A percentile compares a stretch with the other conserved stretches of the same genome.
phyloP scores from a whole-genome alignment of 2,888 invertebrate species.

The Hydrotaea diabolus region DNA sequence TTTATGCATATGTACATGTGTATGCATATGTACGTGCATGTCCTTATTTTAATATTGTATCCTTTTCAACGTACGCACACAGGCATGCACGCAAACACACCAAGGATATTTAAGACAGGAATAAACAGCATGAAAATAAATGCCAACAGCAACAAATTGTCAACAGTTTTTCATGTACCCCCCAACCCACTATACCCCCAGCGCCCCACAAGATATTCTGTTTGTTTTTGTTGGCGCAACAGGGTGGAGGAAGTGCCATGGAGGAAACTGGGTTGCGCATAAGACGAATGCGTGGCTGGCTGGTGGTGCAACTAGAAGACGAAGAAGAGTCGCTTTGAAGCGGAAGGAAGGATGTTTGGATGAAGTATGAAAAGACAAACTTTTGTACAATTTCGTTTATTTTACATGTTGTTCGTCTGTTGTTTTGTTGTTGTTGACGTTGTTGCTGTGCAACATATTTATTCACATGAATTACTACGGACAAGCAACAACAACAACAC shows the following conservation, averaged over 20 bases:
- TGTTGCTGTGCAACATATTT: conserved; percentile 45
- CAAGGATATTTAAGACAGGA: conserved; percentile 37
- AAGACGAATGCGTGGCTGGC: neutral
- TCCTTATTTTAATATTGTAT: conserved; percentile 29
- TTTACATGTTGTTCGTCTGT: conserved; percentile 49
- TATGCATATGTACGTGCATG: neutral
- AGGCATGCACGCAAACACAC: conserved; percentile 19
- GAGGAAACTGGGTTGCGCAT: neutral
- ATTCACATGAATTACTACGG: conserved; percentile 64
- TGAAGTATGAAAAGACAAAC: conserved; percentile 53
- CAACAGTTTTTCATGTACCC: conserved; percentile 38
- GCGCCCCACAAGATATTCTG: too few relatives aligned
- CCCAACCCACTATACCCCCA: neutral
- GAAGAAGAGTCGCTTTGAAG: neutral
- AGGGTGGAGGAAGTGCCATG: neutral
- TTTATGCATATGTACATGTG: neutral
- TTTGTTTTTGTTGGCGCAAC: neutral
- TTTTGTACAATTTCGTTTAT: conserved; percentile 61
- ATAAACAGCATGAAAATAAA: conserved; percentile 40
- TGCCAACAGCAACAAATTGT: conserved; percentile 59
- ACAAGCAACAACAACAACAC: conserved; percentile 44
- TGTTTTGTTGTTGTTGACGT: conserved; percentile 2
- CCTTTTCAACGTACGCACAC: neutral
- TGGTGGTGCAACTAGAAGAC: neutral
- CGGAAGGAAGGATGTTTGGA: conserved; percentile 43